Conservation (phyloP, 2,888 invertebrate species). For the Leptopilina drosophilae region DNA sequence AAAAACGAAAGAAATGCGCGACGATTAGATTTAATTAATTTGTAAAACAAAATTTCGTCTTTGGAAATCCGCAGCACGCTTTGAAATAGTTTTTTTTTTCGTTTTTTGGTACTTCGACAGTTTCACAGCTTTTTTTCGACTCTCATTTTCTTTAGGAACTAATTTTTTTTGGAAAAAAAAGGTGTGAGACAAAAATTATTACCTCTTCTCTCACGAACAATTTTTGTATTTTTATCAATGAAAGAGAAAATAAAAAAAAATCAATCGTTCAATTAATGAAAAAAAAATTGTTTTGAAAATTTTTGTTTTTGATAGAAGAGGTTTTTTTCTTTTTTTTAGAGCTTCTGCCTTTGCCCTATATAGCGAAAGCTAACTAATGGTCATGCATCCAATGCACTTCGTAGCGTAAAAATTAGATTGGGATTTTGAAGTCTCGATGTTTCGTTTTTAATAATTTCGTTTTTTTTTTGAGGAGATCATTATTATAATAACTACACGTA, state of each 20-base stretch:
- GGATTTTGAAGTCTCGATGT: slow-evolving; percentile 47
- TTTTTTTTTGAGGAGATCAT: slow-evolving; percentile 41
- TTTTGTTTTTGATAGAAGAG: slow-evolving; percentile 2
- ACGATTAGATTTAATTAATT: not conserved
- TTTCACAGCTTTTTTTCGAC: not conserved
- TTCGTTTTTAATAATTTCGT: slow-evolving; percentile 43
- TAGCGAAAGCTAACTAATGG: slow-evolving; percentile 69
- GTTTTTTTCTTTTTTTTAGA: slow-evolving; percentile 22
- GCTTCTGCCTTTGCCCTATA: slow-evolving; percentile 60
- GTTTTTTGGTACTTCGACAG: not conserved
- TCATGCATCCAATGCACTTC: slow-evolving; percentile 47
- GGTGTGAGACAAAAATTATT: not conserved
- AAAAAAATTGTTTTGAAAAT: not conserved
- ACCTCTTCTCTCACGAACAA: not conserved
- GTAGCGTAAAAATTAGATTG: slow-evolving; percentile 50
- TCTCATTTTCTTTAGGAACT: not conserved
- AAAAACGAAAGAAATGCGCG: not conserved
- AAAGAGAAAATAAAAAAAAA: too few species aligned
- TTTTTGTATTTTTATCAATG: too few species aligned
- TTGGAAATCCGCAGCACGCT: slow-evolving; percentile 41
- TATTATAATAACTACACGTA: slow-evolving; percentile 50
- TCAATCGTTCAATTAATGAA: not conserved
- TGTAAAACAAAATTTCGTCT: slow-evolving; percentile 33
- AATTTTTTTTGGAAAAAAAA: not conserved
- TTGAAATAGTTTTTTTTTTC: slow-evolving; percentile 44